These are phyloP conservation scores for Thalassarche chlororhynchos DNA, from an alignment of 2,113 vertebrate genomes.

Conservation along the genomic window DNA sequence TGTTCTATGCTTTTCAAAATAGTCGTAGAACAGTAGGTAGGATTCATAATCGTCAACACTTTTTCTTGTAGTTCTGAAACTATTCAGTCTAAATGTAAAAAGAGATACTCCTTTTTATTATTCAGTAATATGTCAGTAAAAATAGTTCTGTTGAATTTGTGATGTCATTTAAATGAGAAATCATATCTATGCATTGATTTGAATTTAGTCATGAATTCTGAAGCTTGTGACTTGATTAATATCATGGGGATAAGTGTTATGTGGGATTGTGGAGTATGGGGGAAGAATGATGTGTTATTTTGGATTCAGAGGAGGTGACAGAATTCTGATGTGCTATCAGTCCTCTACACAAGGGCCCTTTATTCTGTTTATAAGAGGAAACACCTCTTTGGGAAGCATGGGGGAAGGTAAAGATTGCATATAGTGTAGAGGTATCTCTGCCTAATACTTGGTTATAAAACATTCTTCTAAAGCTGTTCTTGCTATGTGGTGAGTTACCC, in stretches of 20 bases:
- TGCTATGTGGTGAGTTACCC: background rate
- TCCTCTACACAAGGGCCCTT: background rate
- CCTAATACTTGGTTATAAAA: background rate
- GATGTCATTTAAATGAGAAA: background rate
- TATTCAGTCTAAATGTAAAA: background rate
- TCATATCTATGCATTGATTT: background rate
- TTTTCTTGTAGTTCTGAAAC: background rate
- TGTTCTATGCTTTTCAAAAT: background rate
- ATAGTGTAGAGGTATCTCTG: background rate
- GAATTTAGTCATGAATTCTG: background rate
- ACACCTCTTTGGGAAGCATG: background rate
- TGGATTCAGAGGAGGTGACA: background rate
- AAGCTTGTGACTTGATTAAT: background rate
- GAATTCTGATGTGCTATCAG: background rate
- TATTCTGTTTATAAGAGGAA: background rate
- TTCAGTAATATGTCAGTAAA: background rate
- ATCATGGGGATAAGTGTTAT: background rate
- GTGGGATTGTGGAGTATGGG: background rate
- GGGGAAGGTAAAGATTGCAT: background rate
- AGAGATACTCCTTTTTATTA: background rate
- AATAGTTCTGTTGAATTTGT: background rate
- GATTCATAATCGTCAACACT: background rate
- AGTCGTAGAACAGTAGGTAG: background rate
- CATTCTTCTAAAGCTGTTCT: background rate
- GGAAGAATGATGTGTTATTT: background rate